Conservation (phyloP, 2,797 vertebrate species). For the Tapirus indicus region DNA sequence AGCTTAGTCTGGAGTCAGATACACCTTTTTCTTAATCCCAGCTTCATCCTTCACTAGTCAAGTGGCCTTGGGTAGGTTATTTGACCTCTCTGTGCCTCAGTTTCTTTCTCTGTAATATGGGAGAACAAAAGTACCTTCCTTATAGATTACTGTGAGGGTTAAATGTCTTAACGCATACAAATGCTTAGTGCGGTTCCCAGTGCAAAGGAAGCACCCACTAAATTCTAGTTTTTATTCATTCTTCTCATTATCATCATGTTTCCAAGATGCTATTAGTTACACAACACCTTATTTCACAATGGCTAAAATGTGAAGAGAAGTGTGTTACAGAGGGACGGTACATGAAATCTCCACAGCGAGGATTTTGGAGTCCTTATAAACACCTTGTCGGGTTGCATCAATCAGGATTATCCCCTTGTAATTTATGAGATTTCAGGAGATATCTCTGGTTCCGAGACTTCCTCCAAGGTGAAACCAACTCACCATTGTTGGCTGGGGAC, state of each 20-base stretch:
- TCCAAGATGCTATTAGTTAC: not conserved
- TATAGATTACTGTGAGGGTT: not conserved
- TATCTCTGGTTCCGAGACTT: not conserved
- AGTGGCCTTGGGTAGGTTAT: not conserved
- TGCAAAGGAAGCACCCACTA: not conserved
- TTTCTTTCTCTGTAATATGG: not conserved
- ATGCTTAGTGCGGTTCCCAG: not conserved
- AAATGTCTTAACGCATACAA: not conserved
- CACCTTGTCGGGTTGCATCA: too few species aligned
- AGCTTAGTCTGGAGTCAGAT: not conserved
- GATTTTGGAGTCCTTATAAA: not conserved
- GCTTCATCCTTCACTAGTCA: not conserved
- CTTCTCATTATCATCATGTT: not conserved
- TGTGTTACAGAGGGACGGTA: not conserved
- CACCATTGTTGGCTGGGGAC: not conserved
- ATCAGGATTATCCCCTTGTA: not conserved
- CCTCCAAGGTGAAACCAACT: not conserved
- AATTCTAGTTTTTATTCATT: not conserved
- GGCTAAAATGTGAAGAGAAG: not conserved
- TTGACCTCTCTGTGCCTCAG: not conserved
- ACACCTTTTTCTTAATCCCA: not conserved
- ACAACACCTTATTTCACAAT: not conserved
- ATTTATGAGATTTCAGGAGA: not conserved
- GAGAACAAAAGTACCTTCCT: not conserved
- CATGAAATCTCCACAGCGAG: not conserved